Percentiles rank a stretch among this genome's conserved stretches.
Conservation (phyloP, 1,140 invertebrate species). For the Aradophagus sp. region DNA sequence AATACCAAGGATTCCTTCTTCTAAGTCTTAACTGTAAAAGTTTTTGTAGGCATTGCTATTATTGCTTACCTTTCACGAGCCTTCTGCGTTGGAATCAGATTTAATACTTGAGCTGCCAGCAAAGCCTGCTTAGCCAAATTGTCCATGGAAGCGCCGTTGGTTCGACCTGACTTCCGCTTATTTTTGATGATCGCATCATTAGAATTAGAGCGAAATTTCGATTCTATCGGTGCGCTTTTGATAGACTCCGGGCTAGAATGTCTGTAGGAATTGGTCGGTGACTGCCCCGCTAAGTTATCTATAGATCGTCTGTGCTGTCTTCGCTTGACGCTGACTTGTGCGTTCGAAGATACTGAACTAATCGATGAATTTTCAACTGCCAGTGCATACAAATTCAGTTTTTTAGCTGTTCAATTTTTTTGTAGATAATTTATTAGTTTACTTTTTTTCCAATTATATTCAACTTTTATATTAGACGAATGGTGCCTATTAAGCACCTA, state of each 20-base stretch:
- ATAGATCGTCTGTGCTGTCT: conserved; percentile 67
- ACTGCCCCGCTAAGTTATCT: conserved; percentile 66
- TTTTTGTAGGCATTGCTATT: not conserved
- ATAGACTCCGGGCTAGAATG: conserved; percentile 72
- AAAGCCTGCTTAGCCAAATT: conserved; percentile 83
- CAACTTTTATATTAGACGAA: no score
- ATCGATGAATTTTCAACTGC: conserved; percentile 67
- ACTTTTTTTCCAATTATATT: no score
- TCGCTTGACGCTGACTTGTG: conserved; percentile 58
- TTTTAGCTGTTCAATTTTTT: no score
- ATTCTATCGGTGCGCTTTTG: conserved; percentile 68
- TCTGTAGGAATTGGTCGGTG: conserved; percentile 64
- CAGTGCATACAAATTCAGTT: not conserved
- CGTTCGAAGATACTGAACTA: conserved; percentile 64
- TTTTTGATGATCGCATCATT: conserved; percentile 67
- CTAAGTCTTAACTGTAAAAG: no score
- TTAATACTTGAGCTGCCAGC: conserved; percentile 84
- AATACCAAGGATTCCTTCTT: no score
- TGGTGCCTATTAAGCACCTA: no score
- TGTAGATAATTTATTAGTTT: no score
- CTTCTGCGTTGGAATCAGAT: conserved; percentile 86
- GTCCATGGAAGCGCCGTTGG: conserved; percentile 77
- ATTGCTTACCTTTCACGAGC: conserved; percentile 80
- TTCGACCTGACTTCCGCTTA: conserved; percentile 60
- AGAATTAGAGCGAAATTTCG: conserved; percentile 67